Evolutionary conservation across 2,888 invertebrate genomes (phyloP).

Genomic region (Litoditis marina): DNA sequence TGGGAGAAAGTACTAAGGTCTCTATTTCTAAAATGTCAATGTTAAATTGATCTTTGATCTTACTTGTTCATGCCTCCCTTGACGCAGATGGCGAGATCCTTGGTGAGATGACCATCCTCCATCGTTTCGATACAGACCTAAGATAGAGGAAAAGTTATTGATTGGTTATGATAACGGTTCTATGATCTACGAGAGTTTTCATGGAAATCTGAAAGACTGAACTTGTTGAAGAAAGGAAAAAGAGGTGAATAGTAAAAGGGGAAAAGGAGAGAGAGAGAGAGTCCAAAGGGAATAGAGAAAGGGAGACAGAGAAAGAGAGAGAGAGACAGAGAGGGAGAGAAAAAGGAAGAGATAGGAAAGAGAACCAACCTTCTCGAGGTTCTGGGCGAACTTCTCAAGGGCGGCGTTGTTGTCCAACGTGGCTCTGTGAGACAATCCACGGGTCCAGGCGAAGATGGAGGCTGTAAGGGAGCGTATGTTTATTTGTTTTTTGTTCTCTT

Average conservation of each 20-base stretch:
- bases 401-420: conserved; percentile 81
- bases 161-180: too few relatives aligned
- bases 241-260: neutral
- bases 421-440: conserved; percentile 86
- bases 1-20: too few relatives aligned
- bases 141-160: too few relatives aligned
- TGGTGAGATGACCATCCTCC: conserved; percentile 91
- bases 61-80: conserved; percentile 74
- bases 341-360: neutral
- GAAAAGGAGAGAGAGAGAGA: too few relatives aligned
- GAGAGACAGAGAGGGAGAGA: neutral
- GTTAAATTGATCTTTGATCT: too few relatives aligned
- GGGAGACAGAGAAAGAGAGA: too few relatives aligned
- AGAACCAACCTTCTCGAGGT: conserved; percentile 69
- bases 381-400: conserved; percentile 74
- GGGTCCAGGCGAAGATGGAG: conserved; percentile 97
- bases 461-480: conserved; percentile 69
- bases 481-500: too few relatives aligned
- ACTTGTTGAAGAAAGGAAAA: neutral
- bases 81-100: conserved; percentile 95
- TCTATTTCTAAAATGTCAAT: neutral
- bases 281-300: too few relatives aligned
- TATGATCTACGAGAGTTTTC: too few relatives aligned
- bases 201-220: neutral
- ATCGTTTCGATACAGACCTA: conserved; percentile 93